phyloP scores from a whole-genome alignment of 2,113 vertebrate genomes.

The Eptesicus fuscus region DNA sequence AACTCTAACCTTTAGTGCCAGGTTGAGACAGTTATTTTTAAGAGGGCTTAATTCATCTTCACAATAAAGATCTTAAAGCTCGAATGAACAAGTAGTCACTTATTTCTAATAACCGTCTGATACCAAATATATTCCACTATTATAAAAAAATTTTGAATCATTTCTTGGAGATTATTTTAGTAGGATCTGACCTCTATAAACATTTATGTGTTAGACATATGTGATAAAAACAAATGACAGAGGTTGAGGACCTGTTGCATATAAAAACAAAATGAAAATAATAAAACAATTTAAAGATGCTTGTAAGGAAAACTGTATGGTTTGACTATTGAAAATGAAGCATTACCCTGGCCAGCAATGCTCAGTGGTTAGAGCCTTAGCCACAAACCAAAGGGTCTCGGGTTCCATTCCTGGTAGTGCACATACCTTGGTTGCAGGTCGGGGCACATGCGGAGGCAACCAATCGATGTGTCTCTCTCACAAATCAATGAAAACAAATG shows the following conservation, averaged over 20 bases:
- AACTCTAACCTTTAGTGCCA: not conserved
- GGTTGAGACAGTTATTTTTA: not conserved
- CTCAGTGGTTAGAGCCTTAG: too few relatives aligned
- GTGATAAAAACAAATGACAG: not conserved
- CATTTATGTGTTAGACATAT: too few relatives aligned
- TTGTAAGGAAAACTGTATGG: not conserved
- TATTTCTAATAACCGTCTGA: not conserved
- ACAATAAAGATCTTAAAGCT: conserved; percentile 8
- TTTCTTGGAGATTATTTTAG: not conserved
- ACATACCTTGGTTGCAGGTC: too few relatives aligned
- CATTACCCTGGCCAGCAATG: not conserved
- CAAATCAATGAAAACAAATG: too few relatives aligned
- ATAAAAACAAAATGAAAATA: not conserved
- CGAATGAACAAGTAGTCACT: not conserved
- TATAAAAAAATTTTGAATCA: not conserved
- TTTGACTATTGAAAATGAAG: not conserved
- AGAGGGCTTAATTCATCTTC: not conserved
- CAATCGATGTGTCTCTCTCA: too few relatives aligned
- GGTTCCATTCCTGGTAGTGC: too few relatives aligned
- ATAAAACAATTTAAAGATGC: not conserved
- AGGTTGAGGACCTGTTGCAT: not conserved
- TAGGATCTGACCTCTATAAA: not conserved
- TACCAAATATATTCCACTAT: not conserved
- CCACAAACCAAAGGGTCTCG: too few relatives aligned
- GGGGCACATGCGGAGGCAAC: too few relatives aligned